Evolutionary conservation across 2,797 vertebrate genomes (phyloP).

Genomic region (Chlorospingus semifuscus): DNA sequence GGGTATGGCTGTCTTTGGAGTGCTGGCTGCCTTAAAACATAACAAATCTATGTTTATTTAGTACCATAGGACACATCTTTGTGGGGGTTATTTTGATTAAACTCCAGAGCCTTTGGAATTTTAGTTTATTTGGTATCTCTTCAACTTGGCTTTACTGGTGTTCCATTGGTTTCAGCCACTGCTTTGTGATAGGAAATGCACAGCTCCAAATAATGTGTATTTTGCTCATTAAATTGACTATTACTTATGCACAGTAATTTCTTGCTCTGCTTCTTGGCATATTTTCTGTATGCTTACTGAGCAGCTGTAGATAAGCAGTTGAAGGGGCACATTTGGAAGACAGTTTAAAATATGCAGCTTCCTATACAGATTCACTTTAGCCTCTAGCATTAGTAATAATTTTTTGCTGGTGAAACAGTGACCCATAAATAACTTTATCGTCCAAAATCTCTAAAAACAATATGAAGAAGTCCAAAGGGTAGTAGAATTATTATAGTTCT

Average conservation of each 20-base stretch:
- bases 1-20: background rate
- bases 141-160: background rate
- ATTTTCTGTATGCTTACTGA: constrained; percentile 24
- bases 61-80: background rate
- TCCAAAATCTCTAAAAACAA: constrained; percentile 3
- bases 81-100: background rate
- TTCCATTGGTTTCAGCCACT: background rate
- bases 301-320: background rate
- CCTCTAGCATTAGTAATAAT: background rate
- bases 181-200: background rate
- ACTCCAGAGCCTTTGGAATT: background rate
- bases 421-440: background rate
- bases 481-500: background rate
- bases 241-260: constrained; percentile 48
- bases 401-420: constrained; percentile 51
- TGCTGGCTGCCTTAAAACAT: background rate
- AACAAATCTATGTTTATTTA: background rate
- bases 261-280: constrained; percentile 38
- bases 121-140: background rate
- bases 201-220: constrained; percentile 23
- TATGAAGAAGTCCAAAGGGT: background rate
- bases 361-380: background rate
- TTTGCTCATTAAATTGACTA: constrained; percentile 31
- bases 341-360: background rate
- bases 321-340: background rate